Evolutionary conservation across 1,140 invertebrate species (phyloP).

Genomic region (Pararge aegeria): DNA sequence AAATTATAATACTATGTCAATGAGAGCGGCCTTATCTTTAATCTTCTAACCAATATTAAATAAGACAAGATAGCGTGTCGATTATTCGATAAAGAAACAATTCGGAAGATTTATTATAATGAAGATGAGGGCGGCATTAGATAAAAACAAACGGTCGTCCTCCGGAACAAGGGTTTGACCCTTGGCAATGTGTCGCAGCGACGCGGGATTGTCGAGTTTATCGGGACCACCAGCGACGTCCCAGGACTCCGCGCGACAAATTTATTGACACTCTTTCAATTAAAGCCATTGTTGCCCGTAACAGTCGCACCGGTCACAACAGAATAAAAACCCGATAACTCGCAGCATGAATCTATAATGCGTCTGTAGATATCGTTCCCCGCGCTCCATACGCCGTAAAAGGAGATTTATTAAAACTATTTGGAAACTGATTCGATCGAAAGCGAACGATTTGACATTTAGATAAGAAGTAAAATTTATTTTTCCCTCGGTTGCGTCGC

Average conservation of each 20-base stretch:
- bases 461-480: conserved; percentile 78
- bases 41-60: conserved; percentile 30
- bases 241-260: conserved; percentile 61
- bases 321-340: conserved; percentile 73
- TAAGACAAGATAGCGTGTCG: conserved; percentile 48
- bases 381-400: conserved; percentile 65
- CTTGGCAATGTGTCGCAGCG: conserved; percentile 52
- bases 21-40: conserved; percentile 17
- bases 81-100: conserved; percentile 42
- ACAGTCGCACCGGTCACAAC: conserved; percentile 65
- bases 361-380: conserved; percentile 58
- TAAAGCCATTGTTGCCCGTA: conserved; percentile 73
- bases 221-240: conserved; percentile 69
- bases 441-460: conserved; percentile 78
- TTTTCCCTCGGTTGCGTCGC: conserved; percentile 65
- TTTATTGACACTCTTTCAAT: conserved; percentile 79
- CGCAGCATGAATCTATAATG: conserved; percentile 72
- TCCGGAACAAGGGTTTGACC: conserved; percentile 58
- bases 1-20: neutral
- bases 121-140: conserved; percentile 59
- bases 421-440: conserved; percentile 79
- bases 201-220: conserved; percentile 46
- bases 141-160: conserved; percentile 69
- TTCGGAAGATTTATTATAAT: conserved; percentile 66
- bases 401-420: conserved; percentile 80